These are phyloP conservation scores for Physella acuta DNA, from an alignment of 1,140 invertebrate species.

Conservation along the genomic window DNA sequence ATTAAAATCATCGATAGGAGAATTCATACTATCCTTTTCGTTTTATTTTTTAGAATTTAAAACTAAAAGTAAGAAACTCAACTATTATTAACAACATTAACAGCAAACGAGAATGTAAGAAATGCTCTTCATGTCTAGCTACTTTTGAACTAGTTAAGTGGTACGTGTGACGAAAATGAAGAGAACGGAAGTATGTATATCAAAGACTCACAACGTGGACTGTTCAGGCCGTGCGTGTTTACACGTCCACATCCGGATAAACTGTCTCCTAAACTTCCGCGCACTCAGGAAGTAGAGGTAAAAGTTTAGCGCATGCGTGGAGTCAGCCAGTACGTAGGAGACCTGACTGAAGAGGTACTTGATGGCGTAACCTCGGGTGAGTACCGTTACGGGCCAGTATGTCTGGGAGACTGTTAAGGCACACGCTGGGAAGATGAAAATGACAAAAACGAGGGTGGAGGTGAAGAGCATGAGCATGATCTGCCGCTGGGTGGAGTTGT, in stretches of 20 bases:
- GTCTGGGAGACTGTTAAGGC: conserved; percentile 37
- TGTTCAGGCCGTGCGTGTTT: neutral
- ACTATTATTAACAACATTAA: too few relatives aligned
- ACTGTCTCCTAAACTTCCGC: conserved; percentile 37
- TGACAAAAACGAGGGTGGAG: conserved; percentile 38
- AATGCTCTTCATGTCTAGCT: too few relatives aligned
- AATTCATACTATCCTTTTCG: too few relatives aligned
- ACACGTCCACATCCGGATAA: conserved; percentile 20
- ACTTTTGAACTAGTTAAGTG: too few relatives aligned
- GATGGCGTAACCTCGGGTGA: conserved; percentile 3
- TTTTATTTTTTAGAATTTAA: too few relatives aligned
- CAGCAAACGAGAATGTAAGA: too few relatives aligned
- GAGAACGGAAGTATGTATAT: too few relatives aligned
- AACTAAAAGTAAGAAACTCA: too few relatives aligned
- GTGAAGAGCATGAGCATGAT: conserved; percentile 40
- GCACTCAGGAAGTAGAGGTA: conserved; percentile 51
- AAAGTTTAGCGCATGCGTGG: conserved; percentile 50
- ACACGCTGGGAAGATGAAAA: conserved; percentile 45
- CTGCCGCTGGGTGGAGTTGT: conserved; percentile 16
- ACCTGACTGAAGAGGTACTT: conserved; percentile 34
- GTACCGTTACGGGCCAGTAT: neutral
- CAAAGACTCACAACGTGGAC: neutral
- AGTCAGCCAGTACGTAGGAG: conserved; percentile 42
- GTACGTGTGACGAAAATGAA: too few relatives aligned
- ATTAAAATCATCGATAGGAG: too few relatives aligned